Evolutionary conservation across 1,140 invertebrate species (phyloP).

Genomic region (Platyura marginata): DNA sequence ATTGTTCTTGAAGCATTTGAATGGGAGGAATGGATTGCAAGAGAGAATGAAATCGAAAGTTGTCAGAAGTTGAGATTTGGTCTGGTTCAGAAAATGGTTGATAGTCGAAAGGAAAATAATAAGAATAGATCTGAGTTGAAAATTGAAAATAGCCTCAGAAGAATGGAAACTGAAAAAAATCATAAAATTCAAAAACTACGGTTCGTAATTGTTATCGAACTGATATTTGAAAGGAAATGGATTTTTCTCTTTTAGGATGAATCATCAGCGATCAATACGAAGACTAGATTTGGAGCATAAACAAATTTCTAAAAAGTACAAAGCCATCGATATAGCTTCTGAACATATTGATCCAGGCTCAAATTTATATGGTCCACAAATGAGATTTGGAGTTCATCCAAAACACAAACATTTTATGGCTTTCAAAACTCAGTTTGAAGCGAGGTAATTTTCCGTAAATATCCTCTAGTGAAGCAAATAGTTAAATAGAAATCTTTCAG

Average conservation of each 20-base stretch:
- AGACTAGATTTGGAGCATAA: neutral
- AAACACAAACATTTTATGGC: slow-evolving; percentile 22
- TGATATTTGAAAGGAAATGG: neutral
- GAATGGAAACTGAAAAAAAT: slow-evolving; percentile 20
- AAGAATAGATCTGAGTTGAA: slow-evolving; percentile 21
- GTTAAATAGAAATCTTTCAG: neutral
- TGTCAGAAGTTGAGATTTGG: slow-evolving; percentile 33
- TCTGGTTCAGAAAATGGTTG: slow-evolving; percentile 27
- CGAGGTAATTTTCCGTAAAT: slow-evolving; percentile 2
- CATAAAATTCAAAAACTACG: slow-evolving; percentile 22
- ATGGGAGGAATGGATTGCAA: slow-evolving; percentile 20
- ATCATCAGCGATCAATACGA: neutral
- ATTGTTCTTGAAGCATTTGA: slow-evolving; percentile 19
- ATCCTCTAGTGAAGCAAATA: neutral
- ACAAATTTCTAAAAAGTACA: neutral
- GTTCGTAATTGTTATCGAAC: neutral
- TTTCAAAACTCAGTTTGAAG: slow-evolving; percentile 13
- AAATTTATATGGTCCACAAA: no score
- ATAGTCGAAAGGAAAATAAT: slow-evolving; percentile 18
- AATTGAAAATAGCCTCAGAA: slow-evolving; percentile 20
- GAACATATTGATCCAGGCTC: no score
- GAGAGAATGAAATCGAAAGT: slow-evolving; percentile 33
- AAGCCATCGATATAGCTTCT: slow-evolving; percentile 22
- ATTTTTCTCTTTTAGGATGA: neutral
- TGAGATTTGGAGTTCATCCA: slow-evolving; percentile 29